Evolutionary conservation across 2,797 vertebrate species (phyloP), one percentile per base, ranked within the genome.

Genomic region (Enteromius radiatus): DNA sequence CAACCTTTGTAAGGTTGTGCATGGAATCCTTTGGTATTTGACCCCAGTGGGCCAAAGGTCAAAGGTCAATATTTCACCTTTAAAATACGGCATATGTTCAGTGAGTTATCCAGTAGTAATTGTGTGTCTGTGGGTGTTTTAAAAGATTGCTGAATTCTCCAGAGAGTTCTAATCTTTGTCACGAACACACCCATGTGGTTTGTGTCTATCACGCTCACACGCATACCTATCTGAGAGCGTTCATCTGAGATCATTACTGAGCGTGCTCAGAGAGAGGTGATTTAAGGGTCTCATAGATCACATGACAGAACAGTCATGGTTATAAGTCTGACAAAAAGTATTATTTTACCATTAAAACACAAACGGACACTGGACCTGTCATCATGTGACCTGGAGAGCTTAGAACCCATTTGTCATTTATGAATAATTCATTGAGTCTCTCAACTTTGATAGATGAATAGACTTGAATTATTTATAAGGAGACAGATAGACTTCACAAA

Each of bases 271-370:
- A 49, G 23, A 80, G 84, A 88, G 76, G 70, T 80, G 76, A 86
- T 23, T 2, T 19, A 84, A 65, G n/a, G 70, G 68, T 86, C 70
- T 38, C 76, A 63, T 85, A 90, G 87, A 91, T 90, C 90, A 91
- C 82, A 81, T 81, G 80, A 81, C 80, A 74, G 43, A 74, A 81
- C 21, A 52, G 10, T 23, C 76, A 78, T 9, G 31, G 80, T 77
- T 64, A 88, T 90, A 87, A 88, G 81, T 90, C 90, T 90, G 80
- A 54, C 45, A 67, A 54, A 71, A 75, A 65, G 33, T 28, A 43
- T 65, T 65, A 75, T 75, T 82, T 82, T 67, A 54, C 45, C 82
- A 89, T 76, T n/a, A 47, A 31, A 65, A 79, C 23, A 69, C 26
- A 56, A 47, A 64, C 11, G 10, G 31, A 69, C 47, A 28, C 36